Conservation (phyloP, 2,797 vertebrate species). For the Tenualosa thibaudeaui region DNA sequence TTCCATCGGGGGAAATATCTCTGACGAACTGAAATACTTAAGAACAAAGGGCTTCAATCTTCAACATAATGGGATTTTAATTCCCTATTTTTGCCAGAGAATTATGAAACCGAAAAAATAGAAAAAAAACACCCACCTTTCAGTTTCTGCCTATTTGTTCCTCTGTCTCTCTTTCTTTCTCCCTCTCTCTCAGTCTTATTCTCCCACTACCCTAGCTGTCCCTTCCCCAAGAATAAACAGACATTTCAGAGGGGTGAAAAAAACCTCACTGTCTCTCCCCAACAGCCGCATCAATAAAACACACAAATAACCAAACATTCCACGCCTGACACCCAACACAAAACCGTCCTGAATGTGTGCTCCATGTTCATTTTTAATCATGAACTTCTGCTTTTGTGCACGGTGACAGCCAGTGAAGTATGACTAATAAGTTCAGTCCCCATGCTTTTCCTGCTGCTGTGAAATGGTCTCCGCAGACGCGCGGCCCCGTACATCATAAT, state of each 20-base stretch:
- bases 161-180: constrained; percentile 36
- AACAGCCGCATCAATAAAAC: constrained; percentile 55
- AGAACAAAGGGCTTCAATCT: constrained; percentile 79
- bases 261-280: constrained; percentile 44
- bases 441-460: constrained; percentile 72
- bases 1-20: constrained; percentile 80
- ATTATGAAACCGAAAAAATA: constrained; percentile 51
- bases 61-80: constrained; percentile 77
- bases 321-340: constrained; percentile 51
- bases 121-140: not conserved
- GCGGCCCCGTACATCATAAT: constrained; percentile 62
- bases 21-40: constrained; percentile 76
- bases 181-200: constrained; percentile 30
- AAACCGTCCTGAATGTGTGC: constrained; percentile 68
- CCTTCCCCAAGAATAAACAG: not conserved
- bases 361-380: constrained; percentile 76
- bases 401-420: constrained; percentile 77
- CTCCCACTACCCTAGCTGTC: constrained; percentile 25
- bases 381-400: constrained; percentile 73
- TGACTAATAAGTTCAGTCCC: constrained; percentile 77
- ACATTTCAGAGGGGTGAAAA: constrained; percentile 26
- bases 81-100: constrained; percentile 58
- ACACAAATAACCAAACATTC: constrained; percentile 57
- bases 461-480: constrained; percentile 68
- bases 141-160: constrained; percentile 38